Percentiles rank a stretch among this genome's conserved stretches.
Conservation (phyloP, 2,113 vertebrate species). For the Chitala chitala region DNA sequence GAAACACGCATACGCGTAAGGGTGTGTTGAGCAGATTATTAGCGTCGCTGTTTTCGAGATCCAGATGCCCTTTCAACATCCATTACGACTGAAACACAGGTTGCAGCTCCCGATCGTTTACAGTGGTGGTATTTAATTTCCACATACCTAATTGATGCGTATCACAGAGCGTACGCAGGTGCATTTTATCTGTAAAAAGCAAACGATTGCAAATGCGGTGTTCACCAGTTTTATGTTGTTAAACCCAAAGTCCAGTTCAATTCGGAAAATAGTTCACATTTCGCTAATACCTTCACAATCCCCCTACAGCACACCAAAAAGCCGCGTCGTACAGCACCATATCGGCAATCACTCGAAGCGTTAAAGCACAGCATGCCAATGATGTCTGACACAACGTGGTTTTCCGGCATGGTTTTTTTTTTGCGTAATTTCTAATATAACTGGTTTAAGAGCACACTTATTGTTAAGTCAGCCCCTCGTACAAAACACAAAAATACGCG, state of each 20-base stretch:
- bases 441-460: too few species aligned
- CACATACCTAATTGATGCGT: too few species aligned
- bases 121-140: constrained; percentile 25
- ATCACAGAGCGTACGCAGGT: constrained; percentile 1
- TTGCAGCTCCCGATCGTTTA: constrained; percentile 23
- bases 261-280: constrained; percentile 16
- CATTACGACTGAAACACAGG: constrained; percentile 13
- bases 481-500: too few species aligned
- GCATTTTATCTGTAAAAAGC: background rate
- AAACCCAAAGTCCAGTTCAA: constrained; percentile 1
- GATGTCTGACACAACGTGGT: too few species aligned
- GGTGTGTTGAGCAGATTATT: constrained; percentile 7
- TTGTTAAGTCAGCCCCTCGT: too few species aligned
- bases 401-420: too few species aligned
- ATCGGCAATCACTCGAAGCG: background rate
- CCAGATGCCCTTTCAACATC: constrained; percentile 22
- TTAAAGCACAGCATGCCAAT: constrained; percentile 7
- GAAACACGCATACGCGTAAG: constrained; percentile 5
- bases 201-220: constrained; percentile 4
- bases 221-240: background rate
- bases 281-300: constrained; percentile 19
- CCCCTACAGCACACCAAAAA: constrained; percentile 13
- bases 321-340: background rate
- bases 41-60: constrained; percentile 14
- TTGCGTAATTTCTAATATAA: too few species aligned